A percentile compares a stretch with the other conserved stretches of the same genome.
Evolutionary conservation across 1,140 invertebrate genomes (phyloP).

Genomic region (Argopecten irradians): DNA sequence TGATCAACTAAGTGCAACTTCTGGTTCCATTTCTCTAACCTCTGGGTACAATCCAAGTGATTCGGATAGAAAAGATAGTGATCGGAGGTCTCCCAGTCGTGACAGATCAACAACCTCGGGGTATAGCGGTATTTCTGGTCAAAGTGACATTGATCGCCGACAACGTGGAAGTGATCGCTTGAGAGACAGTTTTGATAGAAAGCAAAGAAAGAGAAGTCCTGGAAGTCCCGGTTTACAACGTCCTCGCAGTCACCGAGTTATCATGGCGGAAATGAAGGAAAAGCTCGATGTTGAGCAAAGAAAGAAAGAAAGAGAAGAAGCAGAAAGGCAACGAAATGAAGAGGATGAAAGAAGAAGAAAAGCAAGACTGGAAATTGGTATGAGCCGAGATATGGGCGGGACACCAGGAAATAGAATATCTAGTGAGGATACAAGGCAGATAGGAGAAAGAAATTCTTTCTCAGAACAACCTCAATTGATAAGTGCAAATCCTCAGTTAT

Average conservation of each 20-base stretch:
- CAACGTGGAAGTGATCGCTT: neutral
- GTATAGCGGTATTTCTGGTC: neutral
- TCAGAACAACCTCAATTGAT: neutral
- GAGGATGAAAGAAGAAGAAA: conserved; percentile 47
- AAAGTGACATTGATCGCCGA: neutral
- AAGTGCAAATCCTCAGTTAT: conserved; percentile 14
- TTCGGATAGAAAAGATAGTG: neutral
- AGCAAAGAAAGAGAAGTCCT: conserved; percentile 26
- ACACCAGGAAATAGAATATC: neutral
- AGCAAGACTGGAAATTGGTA: neutral
- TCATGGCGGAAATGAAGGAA: conserved; percentile 57
- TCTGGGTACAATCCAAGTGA: neutral
- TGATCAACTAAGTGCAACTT: conserved; percentile 45
- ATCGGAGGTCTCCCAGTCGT: neutral
- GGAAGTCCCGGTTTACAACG: conserved; percentile 47
- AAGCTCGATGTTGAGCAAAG: conserved; percentile 50
- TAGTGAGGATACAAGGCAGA: neutral
- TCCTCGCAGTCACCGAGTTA: conserved; percentile 55
- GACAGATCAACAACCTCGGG: neutral
- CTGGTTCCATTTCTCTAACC: conserved; percentile 41
- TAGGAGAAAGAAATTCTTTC: conserved; percentile 24
- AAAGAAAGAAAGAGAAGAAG: conserved; percentile 49
- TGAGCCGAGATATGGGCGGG: neutral
- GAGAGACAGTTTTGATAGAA: conserved; percentile 19
- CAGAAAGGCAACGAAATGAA: conserved; percentile 41